Conservation (phyloP, 2,797 vertebrate species). For the Varecia variegata region DNA sequence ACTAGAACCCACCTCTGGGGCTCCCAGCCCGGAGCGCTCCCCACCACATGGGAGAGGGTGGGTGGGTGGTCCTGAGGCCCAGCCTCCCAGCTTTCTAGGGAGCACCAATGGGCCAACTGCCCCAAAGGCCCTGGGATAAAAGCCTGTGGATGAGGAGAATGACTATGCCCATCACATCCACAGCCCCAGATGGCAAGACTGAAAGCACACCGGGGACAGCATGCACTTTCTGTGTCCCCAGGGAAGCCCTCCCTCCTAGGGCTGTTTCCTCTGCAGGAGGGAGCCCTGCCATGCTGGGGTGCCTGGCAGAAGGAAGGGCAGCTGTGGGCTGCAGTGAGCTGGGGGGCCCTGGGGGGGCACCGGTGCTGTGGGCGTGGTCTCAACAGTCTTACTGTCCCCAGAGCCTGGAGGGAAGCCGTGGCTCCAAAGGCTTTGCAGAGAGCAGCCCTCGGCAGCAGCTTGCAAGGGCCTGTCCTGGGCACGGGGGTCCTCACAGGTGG, state of each 20-base stretch:
- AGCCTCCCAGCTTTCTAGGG: background rate
- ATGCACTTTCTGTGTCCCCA: background rate
- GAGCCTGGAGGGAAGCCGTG: background rate
- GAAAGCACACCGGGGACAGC: background rate
- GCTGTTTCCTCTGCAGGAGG: background rate
- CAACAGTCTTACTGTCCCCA: background rate
- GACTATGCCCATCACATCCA: rapidly evolving
- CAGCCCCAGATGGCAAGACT: background rate
- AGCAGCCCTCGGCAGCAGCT: rapidly evolving
- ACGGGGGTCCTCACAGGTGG: background rate
- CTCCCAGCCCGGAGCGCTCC: background rate
- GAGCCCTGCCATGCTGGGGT: background rate
- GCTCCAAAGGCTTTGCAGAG: background rate
- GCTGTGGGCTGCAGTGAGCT: too few species aligned
- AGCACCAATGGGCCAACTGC: background rate
- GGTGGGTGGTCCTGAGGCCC: background rate
- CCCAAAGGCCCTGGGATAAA: background rate
- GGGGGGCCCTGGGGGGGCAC: rapidly evolving
- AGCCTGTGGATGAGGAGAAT: background rate
- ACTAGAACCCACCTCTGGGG: background rate
- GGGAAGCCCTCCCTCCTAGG: background rate
- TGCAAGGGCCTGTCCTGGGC: background rate
- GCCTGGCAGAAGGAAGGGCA: background rate
- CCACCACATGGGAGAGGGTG: background rate
- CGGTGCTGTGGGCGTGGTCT: rapidly evolving